phyloP scores from a whole-genome alignment of 2,888 invertebrate genomes.

The Noctua comes region DNA sequence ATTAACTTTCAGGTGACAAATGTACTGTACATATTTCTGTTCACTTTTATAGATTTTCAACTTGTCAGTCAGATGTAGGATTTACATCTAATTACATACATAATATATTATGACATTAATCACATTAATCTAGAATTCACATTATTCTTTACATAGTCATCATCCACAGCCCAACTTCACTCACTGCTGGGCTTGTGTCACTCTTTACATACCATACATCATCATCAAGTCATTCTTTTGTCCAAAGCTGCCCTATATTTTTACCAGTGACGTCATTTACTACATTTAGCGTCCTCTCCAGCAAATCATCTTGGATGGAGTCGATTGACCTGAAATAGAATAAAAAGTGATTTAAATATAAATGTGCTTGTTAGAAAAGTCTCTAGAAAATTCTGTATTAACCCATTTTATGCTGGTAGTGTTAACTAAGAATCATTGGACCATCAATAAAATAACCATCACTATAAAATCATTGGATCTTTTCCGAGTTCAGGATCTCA shows the following conservation, averaged over 20 bases:
- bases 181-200: background rate
- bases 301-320: slow-evolving; percentile 83
- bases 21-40: background rate
- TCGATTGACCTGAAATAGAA: slow-evolving; percentile 80
- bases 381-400: background rate
- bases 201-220: background rate
- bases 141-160: background rate
- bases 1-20: background rate
- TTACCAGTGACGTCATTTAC: slow-evolving; percentile 75
- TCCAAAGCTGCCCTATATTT: slow-evolving; percentile 84
- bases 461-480: background rate
- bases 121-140: background rate
- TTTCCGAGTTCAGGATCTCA: background rate
- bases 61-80: background rate
- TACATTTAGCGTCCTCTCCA: slow-evolving; percentile 78
- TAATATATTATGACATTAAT: background rate
- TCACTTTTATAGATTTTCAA: slow-evolving; percentile 9
- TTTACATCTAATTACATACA: background rate
- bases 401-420: too few relatives aligned
- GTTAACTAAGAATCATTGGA: too few relatives aligned
- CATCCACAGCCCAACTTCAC: background rate
- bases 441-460: background rate
- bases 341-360: background rate
- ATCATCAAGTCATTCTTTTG: slow-evolving; percentile 41
- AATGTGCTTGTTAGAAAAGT: too few relatives aligned